A percentile compares a stretch with the other conserved stretches of the same genome.
Conservation (phyloP, 2,797 vertebrate species). For the Onychomys arenicola region DNA sequence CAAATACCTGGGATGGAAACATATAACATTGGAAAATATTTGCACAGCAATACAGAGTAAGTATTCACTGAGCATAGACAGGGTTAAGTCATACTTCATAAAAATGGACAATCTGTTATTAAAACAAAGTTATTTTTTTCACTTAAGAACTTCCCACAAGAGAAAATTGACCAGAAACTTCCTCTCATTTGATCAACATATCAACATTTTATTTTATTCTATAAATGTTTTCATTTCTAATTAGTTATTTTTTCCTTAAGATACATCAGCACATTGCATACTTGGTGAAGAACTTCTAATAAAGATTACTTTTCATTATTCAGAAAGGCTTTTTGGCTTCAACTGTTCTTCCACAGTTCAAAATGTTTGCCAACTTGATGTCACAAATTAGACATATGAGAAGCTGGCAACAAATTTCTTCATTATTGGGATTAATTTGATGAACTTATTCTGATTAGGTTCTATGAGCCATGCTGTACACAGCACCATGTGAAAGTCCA, state of each 20-base stretch:
- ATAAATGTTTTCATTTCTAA: slow-evolving; percentile 9
- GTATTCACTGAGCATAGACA: background rate
- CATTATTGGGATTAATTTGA: slow-evolving; percentile 89
- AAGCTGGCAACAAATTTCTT: slow-evolving; percentile 86
- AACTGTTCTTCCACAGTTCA: slow-evolving; percentile 87
- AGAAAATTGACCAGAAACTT: background rate
- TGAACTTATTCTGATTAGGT: slow-evolving; percentile 87
- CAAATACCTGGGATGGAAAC: background rate
- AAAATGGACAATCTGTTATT: background rate
- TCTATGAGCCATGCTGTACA: slow-evolving; percentile 85
- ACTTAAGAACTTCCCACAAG: background rate
- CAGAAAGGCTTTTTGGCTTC: slow-evolving; percentile 88
- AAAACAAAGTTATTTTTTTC: background rate
- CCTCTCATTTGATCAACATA: slow-evolving; percentile 14
- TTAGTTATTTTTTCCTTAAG: slow-evolving; percentile 82
- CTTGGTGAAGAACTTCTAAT: slow-evolving; percentile 89
- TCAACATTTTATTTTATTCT: slow-evolving; percentile 44
- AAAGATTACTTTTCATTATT: slow-evolving; percentile 92
- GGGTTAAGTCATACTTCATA: background rate
- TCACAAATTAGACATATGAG: slow-evolving; percentile 86
- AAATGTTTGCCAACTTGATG: slow-evolving; percentile 88
- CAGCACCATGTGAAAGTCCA: slow-evolving; percentile 81
- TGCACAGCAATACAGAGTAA: background rate
- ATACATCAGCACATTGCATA: slow-evolving; percentile 85
- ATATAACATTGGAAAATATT: background rate